A percentile compares a stretch with the other conserved stretches of the same genome.
Conservation (phyloP, 2,113 vertebrate species). For the Halcyon senegalensis region DNA sequence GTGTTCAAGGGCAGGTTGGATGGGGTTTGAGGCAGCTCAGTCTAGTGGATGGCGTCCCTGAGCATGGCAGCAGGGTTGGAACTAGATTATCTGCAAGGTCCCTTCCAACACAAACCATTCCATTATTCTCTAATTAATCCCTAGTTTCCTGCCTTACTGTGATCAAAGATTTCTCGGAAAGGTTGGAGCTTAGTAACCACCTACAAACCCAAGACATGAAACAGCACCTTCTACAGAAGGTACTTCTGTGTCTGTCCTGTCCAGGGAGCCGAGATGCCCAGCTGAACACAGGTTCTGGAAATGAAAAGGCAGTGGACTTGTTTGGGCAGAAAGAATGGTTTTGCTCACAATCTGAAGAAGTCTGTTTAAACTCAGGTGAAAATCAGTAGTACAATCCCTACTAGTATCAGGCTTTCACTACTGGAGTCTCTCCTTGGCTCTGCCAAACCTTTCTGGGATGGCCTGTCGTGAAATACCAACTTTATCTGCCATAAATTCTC, state of each 20-base stretch:
- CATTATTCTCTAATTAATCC: background rate
- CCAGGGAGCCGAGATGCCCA: background rate
- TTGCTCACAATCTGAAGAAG: background rate
- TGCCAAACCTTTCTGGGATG: background rate
- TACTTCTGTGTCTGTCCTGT: background rate
- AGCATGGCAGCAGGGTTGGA: background rate
- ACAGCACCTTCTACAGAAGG: background rate
- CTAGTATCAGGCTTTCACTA: background rate
- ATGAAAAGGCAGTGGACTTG: rapidly evolving
- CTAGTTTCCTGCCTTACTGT: background rate
- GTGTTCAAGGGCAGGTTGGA: background rate
- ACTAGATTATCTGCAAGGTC: background rate
- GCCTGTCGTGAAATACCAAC: background rate
- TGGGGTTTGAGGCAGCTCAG: background rate
- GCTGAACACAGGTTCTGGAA: background rate
- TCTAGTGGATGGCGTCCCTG: background rate
- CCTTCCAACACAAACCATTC: background rate
- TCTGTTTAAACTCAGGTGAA: background rate
- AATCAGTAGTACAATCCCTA: background rate
- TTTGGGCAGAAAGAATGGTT: background rate
- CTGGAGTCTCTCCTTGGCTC: background rate
- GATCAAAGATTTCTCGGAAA: background rate
- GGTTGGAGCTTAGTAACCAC: background rate
- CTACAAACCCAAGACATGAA: background rate
- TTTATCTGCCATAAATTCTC: background rate